Conservation (phyloP, 2,113 vertebrate genomes). For the Psophia crepitans region DNA sequence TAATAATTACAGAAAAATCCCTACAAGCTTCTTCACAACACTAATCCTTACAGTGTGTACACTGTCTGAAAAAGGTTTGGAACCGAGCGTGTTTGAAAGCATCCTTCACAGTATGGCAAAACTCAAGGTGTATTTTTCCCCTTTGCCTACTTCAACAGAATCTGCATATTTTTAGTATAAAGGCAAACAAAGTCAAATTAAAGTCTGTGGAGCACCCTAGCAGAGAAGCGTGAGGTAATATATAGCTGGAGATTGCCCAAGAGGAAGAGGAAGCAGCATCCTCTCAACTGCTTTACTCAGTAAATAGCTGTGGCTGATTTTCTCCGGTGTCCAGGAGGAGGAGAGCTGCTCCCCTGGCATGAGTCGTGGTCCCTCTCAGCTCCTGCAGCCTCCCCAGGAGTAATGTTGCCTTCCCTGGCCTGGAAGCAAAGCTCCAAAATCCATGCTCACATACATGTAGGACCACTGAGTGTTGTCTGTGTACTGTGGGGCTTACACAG, state of each 20-base stretch:
- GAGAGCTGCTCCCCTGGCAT: neutral
- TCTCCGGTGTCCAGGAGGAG: neutral
- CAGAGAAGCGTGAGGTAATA: neutral
- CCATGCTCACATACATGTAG: accelerated
- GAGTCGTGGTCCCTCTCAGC: neutral
- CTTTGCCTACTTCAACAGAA: neutral
- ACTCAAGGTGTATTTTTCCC: neutral
- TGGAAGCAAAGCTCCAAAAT: neutral
- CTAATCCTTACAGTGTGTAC: neutral
- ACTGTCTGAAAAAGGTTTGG: neutral
- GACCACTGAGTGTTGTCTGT: neutral
- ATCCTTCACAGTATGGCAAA: neutral
- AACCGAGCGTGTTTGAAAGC: neutral
- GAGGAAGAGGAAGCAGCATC: neutral
- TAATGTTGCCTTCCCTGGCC: accelerated
- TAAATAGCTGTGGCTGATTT: neutral
- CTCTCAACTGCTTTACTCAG: neutral
- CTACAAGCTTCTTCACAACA: neutral
- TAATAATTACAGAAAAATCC: neutral
- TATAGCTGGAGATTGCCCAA: neutral
- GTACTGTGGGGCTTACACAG: neutral
- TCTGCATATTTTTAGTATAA: neutral
- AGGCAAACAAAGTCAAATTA: neutral
- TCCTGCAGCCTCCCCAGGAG: neutral
- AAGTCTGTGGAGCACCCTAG: neutral